Base-by-base conservation (phyloP, 2,113 vertebrate genomes). In the Crocuta crocuta region DNA sequence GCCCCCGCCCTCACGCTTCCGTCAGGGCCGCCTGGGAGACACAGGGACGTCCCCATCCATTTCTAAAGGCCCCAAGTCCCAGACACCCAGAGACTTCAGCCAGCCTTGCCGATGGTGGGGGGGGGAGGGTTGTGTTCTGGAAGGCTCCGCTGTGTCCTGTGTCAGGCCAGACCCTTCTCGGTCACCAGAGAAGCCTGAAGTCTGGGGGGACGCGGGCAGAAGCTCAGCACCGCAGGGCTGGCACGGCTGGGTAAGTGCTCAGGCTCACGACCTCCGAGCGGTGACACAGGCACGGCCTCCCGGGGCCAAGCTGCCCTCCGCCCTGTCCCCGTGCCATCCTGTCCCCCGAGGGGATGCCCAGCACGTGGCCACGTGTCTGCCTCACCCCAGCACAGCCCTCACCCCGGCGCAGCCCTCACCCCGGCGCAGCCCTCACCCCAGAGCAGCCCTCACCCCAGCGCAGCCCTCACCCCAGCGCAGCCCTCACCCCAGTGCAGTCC, bases 1-100 rank as follows among this genome's bases (percentile, higher is more conserved):
- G 73, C 73, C 13, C 0, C 2, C 1, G 17, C 7, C 12, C 45
- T 15, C 55, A 4, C 0, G 8, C 39, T 26, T 17, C 0, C 26
- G 2, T 4, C 2, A 28, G 0, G n/a, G 3, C 0, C 0, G 15
- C 65, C 39, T 0, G 0, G 0, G 16, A 15, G 16, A 1, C 9
- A 0, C 12, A 4, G 2, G 10, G 5, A 39, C 9, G 6, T 10
- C 24, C 1, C 0, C 2, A 3, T n/a, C 7, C 11, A 10, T 8
- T 16, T n/a, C 63, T 24, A 2, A 1, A 26, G 35, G 7, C 28
- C 28, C 48, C 39, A 39, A 39, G 39, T 39, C 39, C 39, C 39
- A 23, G 4, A 16, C 12, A 21, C 50, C 16, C 65, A 45, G 43
- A 3, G 5, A 10, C 5, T 11, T n/a, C 16, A 7, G 10, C 50